A percentile compares a stretch with the other conserved stretches of the same genome.
Conservation (phyloP, 2,888 invertebrate species). For the Holacanthella duospinosa region DNA sequence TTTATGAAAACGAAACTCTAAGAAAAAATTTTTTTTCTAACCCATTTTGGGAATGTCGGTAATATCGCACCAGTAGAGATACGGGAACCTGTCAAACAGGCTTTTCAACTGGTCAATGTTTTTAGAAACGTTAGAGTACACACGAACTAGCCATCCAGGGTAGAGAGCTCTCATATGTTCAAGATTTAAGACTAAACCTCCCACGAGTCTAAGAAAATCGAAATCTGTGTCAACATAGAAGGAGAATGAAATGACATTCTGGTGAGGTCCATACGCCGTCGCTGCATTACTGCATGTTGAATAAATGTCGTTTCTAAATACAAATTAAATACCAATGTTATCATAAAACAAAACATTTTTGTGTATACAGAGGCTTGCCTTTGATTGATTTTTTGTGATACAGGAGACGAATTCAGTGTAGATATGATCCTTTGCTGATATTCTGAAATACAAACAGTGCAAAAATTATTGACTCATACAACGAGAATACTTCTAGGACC, state of each 20-base stretch:
- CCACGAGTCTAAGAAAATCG: not conserved
- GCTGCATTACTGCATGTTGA: not conserved
- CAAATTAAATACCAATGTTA: too few relatives aligned
- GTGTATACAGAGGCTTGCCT: too few relatives aligned
- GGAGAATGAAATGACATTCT: not conserved
- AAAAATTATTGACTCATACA: too few relatives aligned
- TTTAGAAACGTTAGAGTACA: not conserved
- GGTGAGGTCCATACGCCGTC: not conserved
- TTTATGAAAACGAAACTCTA: too few relatives aligned
- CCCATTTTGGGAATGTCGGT: not conserved
- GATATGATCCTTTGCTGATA: too few relatives aligned
- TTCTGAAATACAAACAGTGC: too few relatives aligned
- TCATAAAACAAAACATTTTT: too few relatives aligned
- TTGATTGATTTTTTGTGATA: too few relatives aligned
- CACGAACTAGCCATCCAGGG: not conserved
- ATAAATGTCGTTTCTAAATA: too few relatives aligned
- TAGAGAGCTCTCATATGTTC: not conserved
- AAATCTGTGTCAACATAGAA: not conserved
- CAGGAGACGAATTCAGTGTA: too few relatives aligned
- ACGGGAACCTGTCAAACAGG: not conserved
- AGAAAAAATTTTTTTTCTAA: too few relatives aligned
- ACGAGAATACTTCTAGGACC: too few relatives aligned
- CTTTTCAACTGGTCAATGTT: not conserved
- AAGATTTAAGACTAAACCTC: not conserved
- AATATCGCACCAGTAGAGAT: not conserved